Evolutionary conservation across 2,797 vertebrate genomes (phyloP).

Genomic region (Sciaenops ocellatus): DNA sequence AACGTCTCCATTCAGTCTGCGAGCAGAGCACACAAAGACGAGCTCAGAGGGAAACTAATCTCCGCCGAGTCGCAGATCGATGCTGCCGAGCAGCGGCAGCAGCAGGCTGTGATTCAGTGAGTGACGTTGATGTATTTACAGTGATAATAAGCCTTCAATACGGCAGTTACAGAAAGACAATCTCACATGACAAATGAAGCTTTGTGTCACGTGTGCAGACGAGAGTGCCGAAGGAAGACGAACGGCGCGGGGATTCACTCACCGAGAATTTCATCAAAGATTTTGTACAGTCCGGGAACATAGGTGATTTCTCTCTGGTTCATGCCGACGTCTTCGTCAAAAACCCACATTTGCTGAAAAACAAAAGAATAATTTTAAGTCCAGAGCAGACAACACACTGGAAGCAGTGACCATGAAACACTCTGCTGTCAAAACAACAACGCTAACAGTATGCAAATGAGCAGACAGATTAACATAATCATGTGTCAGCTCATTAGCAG

Average conservation of each 20-base stretch:
- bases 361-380: neutral
- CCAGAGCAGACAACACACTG: neutral
- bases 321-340: slow-evolving; percentile 97
- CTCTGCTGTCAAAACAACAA: neutral
- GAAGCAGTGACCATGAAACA: neutral
- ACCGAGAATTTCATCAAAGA: slow-evolving; percentile 99
- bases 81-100: slow-evolving; percentile 2
- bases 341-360: slow-evolving; percentile 97
- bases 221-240: neutral
- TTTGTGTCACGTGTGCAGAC: slow-evolving; percentile 7
- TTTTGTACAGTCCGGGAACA: slow-evolving; percentile 98
- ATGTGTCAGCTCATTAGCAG: neutral
- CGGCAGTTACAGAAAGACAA: neutral
- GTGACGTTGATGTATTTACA: slow-evolving; percentile 8
- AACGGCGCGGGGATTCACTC: slow-evolving; percentile 68
- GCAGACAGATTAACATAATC: neutral
- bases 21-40: slow-evolving; percentile 16
- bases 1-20: slow-evolving; percentile 16
- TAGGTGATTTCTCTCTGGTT: slow-evolving; percentile 97
- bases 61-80: slow-evolving; percentile 7
- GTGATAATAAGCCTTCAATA: slow-evolving; percentile 13
- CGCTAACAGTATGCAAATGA: neutral
- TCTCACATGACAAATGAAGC: slow-evolving; percentile 33
- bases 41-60: slow-evolving; percentile 30
- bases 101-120: slow-evolving; percentile 16